phyloP scores from a whole-genome alignment of 2,888 invertebrate genomes.

The Mechanitis messenoides region DNA sequence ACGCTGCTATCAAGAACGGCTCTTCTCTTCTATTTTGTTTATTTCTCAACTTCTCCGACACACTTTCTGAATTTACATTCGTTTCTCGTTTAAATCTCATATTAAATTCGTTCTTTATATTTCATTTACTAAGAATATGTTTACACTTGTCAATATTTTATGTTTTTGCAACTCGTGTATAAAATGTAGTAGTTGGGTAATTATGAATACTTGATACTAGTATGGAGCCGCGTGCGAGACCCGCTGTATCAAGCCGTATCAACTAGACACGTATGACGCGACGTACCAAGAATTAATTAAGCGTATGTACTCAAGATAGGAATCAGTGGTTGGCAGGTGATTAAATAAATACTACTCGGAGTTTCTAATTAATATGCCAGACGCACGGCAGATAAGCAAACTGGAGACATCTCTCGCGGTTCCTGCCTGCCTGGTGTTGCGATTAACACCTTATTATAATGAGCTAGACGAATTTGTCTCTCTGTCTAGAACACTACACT shows the following conservation, averaged over 20 bases:
- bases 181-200: slow-evolving; percentile 19
- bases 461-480: slow-evolving; percentile 48
- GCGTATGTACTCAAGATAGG: slow-evolving; percentile 57
- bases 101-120: too few relatives aligned
- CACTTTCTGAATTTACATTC: background rate
- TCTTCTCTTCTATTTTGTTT: slow-evolving; percentile 2
- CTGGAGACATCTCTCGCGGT: slow-evolving; percentile 57
- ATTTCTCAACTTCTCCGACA: background rate
- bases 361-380: slow-evolving; percentile 73
- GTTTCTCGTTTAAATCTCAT: background rate
- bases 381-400: slow-evolving; percentile 61
- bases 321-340: slow-evolving; percentile 67
- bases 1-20: slow-evolving; percentile 27
- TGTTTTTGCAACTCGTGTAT: background rate
- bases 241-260: slow-evolving; percentile 35
- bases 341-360: slow-evolving; percentile 72
- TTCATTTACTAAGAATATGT: too few relatives aligned
- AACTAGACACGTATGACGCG: slow-evolving; percentile 37
- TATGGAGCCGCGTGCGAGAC: slow-evolving; percentile 24
- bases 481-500: slow-evolving; percentile 23
- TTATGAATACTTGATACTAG: slow-evolving; percentile 21
- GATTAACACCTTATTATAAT: slow-evolving; percentile 64
- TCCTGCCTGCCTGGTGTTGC: slow-evolving; percentile 50
- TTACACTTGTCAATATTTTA: too few relatives aligned
- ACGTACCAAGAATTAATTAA: slow-evolving; percentile 66